phyloP scores from a whole-genome alignment of 2,113 vertebrate genomes.

The Charadrius vociferus region DNA sequence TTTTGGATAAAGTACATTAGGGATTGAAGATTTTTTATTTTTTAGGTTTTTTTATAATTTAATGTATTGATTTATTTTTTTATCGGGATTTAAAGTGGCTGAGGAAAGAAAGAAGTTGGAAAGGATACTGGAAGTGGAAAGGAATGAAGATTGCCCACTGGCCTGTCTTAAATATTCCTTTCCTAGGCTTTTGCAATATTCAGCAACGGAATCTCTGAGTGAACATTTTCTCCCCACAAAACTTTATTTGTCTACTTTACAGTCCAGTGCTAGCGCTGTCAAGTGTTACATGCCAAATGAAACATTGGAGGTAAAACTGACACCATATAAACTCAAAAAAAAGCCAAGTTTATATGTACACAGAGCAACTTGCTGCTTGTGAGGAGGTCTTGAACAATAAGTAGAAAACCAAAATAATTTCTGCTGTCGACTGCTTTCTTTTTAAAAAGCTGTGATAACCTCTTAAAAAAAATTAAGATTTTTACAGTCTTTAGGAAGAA shows the following conservation, averaged over 20 bases:
- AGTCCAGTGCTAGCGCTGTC: not conserved
- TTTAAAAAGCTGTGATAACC: not conserved
- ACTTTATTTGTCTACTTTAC: slow-evolving; percentile 52
- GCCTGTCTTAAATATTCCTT: not conserved
- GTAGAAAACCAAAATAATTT: not conserved
- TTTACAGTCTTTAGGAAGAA: not conserved
- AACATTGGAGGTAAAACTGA: slow-evolving; percentile 25
- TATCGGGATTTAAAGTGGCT: not conserved
- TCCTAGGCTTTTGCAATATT: slow-evolving; percentile 53
- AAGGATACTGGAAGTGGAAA: slow-evolving; percentile 7
- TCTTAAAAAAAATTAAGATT: not conserved
- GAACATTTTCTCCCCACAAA: slow-evolving; percentile 58
- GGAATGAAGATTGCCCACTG: not conserved
- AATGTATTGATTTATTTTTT: not conserved
- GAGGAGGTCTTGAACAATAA: not conserved
- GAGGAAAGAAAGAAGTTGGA: slow-evolving; percentile 15
- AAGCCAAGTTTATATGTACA: not conserved
- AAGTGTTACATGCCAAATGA: not conserved
- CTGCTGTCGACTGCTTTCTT: not conserved
- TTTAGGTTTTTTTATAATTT: not conserved
- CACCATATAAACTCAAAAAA: not conserved
- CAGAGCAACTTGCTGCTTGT: not conserved
- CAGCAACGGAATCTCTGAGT: slow-evolving; percentile 36
- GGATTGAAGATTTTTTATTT: not conserved
- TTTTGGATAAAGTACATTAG: not conserved